Conservation (phyloP, 2,888 invertebrate species). For the Caenorhabditis sp. region DNA sequence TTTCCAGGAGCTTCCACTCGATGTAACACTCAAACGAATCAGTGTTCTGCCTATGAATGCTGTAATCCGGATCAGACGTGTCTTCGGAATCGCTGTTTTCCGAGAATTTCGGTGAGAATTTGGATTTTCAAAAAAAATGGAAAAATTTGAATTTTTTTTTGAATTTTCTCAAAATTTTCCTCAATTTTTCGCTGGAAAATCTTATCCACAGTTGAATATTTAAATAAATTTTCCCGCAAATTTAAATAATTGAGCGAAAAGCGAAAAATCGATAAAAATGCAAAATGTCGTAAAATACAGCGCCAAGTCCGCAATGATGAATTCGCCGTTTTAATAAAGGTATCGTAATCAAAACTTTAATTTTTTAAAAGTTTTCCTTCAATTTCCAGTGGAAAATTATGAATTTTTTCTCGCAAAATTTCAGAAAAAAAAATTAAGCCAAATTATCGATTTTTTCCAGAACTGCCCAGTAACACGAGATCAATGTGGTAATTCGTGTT, state of each 20-base stretch:
- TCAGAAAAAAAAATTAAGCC: too few relatives aligned
- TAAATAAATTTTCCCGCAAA: not conserved
- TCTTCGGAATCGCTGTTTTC: conserved; percentile 57
- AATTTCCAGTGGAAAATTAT: not conserved
- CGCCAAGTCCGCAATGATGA: too few relatives aligned
- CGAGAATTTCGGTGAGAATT: conserved; percentile 43
- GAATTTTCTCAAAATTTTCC: not conserved
- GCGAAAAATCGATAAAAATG: too few relatives aligned
- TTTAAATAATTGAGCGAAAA: too few relatives aligned
- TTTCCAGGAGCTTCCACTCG: conserved; percentile 28
- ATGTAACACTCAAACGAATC: conserved; percentile 32
- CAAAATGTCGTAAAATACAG: too few relatives aligned
- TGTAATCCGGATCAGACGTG: conserved; percentile 63
- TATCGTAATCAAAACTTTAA: too few relatives aligned
- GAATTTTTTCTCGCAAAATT: not conserved
- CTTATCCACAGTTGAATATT: not conserved
- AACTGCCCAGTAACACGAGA: conserved; percentile 64
- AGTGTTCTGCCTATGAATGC: conserved; percentile 63
- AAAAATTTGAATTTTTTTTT: not conserved
- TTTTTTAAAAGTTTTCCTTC: too few relatives aligned
- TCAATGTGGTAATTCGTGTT: conserved; percentile 60
- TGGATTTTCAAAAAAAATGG: not conserved
- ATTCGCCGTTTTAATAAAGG: too few relatives aligned
- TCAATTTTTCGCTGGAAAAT: not conserved
- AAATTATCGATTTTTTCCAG: conserved; percentile 27